Percentiles rank a stretch among this genome's conserved stretches.
Evolutionary conservation across 2,113 vertebrate species (phyloP).

Genomic region (Scomber japonicus): DNA sequence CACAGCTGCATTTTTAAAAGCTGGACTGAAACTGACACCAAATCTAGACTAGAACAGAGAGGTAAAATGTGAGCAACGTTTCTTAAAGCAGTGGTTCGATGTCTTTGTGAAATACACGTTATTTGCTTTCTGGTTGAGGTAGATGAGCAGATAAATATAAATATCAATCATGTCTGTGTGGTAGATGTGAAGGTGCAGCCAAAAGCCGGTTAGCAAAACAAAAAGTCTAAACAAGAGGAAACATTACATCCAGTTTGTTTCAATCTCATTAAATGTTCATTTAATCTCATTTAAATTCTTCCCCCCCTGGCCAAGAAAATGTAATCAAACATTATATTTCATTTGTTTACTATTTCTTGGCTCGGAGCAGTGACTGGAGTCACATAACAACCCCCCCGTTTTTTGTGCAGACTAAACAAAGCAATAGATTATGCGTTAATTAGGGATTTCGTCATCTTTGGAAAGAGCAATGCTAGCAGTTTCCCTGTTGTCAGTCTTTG

Average conservation of each 20-base stretch:
- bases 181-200: background rate
- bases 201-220: background rate
- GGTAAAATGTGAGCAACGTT: background rate
- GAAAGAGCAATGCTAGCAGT: too few species aligned
- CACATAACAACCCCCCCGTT: background rate
- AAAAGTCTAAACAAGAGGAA: background rate
- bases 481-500: too few species aligned
- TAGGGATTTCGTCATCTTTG: too few species aligned
- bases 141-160: background rate
- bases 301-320: too few species aligned
- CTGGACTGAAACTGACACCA: background rate
- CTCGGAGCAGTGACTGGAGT: too few species aligned
- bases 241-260: too few species aligned
- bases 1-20: background rate
- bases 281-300: too few species aligned
- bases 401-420: background rate
- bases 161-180: too few species aligned
- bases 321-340: too few species aligned
- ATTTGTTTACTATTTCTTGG: too few species aligned
- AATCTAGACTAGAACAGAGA: background rate
- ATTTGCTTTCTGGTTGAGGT: background rate
- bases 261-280: too few species aligned
- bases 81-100: background rate
- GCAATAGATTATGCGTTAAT: too few species aligned
- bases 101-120: background rate